Evolutionary conservation across 2,888 invertebrate genomes (phyloP), one percentile per base, ranked within the genome.

Genomic region (Eustalomyia histrio): DNA sequence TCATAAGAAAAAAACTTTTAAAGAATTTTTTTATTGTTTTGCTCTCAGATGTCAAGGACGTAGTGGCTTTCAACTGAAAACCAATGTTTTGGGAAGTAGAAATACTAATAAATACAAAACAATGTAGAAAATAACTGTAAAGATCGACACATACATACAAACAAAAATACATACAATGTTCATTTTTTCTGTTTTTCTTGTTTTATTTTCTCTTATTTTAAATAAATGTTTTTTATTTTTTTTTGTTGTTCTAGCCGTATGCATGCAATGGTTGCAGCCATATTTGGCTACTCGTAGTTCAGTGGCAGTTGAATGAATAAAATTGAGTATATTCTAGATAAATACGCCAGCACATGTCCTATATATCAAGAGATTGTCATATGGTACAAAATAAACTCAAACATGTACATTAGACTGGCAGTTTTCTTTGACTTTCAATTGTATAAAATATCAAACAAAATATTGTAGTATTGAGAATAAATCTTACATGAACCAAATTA

Each of bases 21-120:
- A 71, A 79, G 17, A 64, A 17, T 47, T 79, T 64, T 64, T 39
- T 7, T 61, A 35, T 64, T 74, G 58, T 35, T 52, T 53, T 73
- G 65, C 69, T 64, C 43, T 69, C 58, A 79, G 75, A 79, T 75
- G 79, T 75, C 79, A 79, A 79, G 79, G 79, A 53, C 79, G 65
- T 63, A 35, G 24, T 24, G 64, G 50, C 57, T 58, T 64, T 43
- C 68, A 50, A 47, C n/a, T 47, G 21, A 39, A 33, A 63, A 65
- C 52, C 52, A 63, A 74, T 43, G 21, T 24, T 63, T 16, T 65
- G n/a, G 47, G 72, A 50, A 43, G 50, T 24, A n/a, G 29, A 57
- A 18, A 57, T n/a, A 0, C 29, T 29, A n/a, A 57, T 57, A 12
- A n/a, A 55, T 16, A 47, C 17, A 63, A 17, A 4, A 52, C 14